Conservation (phyloP, 2,797 vertebrate genomes). For the Nyctibius grandis region DNA sequence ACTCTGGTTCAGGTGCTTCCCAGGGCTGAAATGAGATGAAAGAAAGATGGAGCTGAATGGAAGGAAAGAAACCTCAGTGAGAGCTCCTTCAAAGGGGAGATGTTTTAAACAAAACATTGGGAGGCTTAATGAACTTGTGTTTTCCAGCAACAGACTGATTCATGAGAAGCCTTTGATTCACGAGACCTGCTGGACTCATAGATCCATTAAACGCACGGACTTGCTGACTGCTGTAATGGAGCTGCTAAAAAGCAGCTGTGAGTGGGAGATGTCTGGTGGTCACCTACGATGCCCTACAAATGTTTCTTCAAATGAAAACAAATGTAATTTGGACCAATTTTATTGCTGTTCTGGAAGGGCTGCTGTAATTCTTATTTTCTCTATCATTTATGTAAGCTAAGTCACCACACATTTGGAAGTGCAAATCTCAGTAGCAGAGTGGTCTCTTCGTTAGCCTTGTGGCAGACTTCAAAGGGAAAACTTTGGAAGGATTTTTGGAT, state of each 20-base stretch:
- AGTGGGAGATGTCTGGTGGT: neutral
- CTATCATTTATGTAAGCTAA: neutral
- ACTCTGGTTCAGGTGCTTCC: neutral
- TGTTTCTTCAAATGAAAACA: neutral
- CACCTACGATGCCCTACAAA: neutral
- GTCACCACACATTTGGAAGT: neutral
- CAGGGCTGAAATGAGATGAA: neutral
- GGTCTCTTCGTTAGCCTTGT: neutral
- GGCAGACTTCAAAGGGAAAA: neutral
- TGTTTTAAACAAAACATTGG: neutral
- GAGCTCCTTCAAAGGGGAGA: neutral
- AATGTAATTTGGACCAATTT: neutral
- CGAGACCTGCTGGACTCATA: neutral
- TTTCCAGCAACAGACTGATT: neutral
- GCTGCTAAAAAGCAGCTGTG: neutral
- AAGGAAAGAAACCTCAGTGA: neutral
- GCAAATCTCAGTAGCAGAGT: neutral
- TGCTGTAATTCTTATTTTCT: neutral
- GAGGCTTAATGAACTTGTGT: neutral
- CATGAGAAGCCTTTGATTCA: neutral
- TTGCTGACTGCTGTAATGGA: neutral
- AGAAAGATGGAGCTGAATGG: neutral
- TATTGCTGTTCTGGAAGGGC: neutral
- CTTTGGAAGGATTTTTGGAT: neutral
- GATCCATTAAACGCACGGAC: neutral